Base-by-base conservation (phyloP, 2,888 invertebrate species). In the Drosophila demipolita region DNA sequence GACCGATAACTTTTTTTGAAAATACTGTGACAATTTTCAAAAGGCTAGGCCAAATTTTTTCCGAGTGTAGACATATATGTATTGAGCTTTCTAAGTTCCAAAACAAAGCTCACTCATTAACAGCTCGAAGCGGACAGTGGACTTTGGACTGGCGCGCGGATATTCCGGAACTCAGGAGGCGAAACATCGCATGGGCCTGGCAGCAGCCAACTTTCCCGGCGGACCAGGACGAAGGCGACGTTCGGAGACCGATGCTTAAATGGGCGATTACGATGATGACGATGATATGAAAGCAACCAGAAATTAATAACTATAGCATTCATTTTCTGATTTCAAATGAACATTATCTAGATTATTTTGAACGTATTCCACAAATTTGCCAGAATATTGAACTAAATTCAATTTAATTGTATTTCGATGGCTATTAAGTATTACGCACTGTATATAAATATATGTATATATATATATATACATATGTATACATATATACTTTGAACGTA, bases 121-220 rank as follows among this genome's bases (percentile, higher is more conserved):
- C 40, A 61, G 61, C 36, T 71, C 62, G 0, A 98, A 98, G 93
- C 96, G 98, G 29, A 97, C 97, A 40, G 94, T 98, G 75, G 98
- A 98, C 91, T 94, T 98, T 82, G 98, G 98, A 1, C 94, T 98
- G 66, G 96, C 95, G 87, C 96, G 98, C 59, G 98, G 98, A 32
- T 97, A 96, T 94, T 97, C 97, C 50, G 98, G 98, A 1, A 96
- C 97, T 35, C 96, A 97, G 88, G 97, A 97, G 73, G 98, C 98
- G 89, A 98, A 98, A 93, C 98, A 98, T 92, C 95, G 98, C 90
- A 97, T 98, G 96, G 98, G 98, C 5, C 93, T 98, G 60, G 97
- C 97, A 49, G 97, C 97, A 0, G 98, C 98, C 82, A 97, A 97
- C 93, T 97, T 95, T 94, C 97, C 98, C 29, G 97, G 96, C 3